Base-by-base conservation (phyloP, 2,113 vertebrate genomes). In the Nerophis ophidion region DNA sequence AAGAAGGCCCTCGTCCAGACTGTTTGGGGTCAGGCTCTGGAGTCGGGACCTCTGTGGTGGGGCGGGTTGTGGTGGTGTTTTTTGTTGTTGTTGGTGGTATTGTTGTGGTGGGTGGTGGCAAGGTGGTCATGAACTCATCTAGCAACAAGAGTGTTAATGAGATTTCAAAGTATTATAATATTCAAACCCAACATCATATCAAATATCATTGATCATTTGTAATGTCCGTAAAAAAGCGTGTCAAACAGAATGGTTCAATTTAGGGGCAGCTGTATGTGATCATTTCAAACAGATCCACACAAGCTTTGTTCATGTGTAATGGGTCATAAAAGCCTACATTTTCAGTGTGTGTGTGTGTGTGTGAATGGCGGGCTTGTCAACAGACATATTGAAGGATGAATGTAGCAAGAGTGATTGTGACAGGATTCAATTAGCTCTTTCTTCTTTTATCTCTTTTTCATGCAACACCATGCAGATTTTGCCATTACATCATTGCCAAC, bases 111-210 rank as follows among this genome's bases (percentile, higher is more conserved):
- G 70, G 8, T 1, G 90, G 79, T 0, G 62, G 81, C 66, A 81
- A 71, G 38, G 92, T 94, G 61, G 91, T 93, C 3, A 86, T 61
- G 70, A 85, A 35, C 12, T 84, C 80, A 75, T 87, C 85, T 89
- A 80, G 69, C 48, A 82, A 80, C 16, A 67, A 74, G 33, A 82
- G 69, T 26, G 63, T 77, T 49, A 63, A 65, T 79, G 16, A 82
- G 5, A 70, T 74, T 49, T 16, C 17, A 35, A 47, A 56, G 46
- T 55, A 53, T 75, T 53, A 44, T 3, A 61, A 44, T 3, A 61
- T 60, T 17, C 40, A 55, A 35, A 53, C 15, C 63, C 46, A 60
- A 45, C 36, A 62, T 53, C 44, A 56, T 11, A 56, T 11, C 36
- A 34, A 60, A 46, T 58, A 66, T 66, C 53, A 70, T 63, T 57